phyloP scores from a whole-genome alignment of 2,113 vertebrate species.

The Cyprinodon tularosa region DNA sequence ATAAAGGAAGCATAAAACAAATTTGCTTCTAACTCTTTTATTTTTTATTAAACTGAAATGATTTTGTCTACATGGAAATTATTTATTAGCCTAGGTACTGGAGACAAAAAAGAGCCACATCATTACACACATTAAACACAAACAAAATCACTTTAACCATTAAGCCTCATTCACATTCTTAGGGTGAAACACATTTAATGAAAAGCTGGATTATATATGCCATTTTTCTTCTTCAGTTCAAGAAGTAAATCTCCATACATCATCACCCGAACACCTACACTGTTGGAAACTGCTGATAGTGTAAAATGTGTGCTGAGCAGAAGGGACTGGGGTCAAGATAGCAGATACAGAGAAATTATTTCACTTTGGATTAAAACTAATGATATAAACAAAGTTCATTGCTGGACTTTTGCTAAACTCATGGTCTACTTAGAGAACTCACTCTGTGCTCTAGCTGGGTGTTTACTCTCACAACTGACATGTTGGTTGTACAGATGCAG shows the following conservation, averaged over 20 bases:
- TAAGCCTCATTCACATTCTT: neutral
- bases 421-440: neutral
- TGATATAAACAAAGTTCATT: neutral
- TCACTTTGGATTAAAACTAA: slow-evolving; percentile 20
- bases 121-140: no score
- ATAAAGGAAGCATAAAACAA: no score
- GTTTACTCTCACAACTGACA: neutral
- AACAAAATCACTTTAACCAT: neutral
- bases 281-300: slow-evolving; percentile 57
- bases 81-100: neutral
- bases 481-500: neutral
- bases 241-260: slow-evolving; percentile 48
- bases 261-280: slow-evolving; percentile 24
- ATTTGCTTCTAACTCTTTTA: no score
- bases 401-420: slow-evolving; percentile 1
- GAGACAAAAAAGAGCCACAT: slow-evolving; percentile 7
- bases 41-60: no score
- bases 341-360: slow-evolving; percentile 63
- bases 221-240: slow-evolving; percentile 40
- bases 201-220: slow-evolving; percentile 38
- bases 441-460: neutral
- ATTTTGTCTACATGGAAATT: neutral
- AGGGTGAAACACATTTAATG: slow-evolving; percentile 23
- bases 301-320: slow-evolving; percentile 38
- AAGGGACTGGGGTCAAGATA: slow-evolving; percentile 44